Evolutionary conservation across 2,888 invertebrate species (phyloP).

Genomic region (Chamaedrilus cognettii): DNA sequence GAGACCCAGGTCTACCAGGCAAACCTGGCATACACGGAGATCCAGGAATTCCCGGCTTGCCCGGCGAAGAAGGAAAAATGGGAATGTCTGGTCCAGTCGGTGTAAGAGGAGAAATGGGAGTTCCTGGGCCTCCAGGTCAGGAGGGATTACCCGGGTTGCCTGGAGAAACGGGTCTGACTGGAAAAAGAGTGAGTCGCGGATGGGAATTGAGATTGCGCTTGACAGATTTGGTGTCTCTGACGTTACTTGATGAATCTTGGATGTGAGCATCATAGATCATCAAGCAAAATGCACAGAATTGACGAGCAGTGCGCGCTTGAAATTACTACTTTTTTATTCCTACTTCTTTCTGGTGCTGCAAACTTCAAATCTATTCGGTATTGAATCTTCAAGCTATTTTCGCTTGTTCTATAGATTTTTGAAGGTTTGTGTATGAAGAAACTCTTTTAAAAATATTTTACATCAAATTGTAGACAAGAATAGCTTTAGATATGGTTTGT

Average conservation of each 20-base stretch:
- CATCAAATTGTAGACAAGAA: no score
- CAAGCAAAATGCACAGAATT: no score
- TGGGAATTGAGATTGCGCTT: no score
- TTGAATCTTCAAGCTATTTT: no score
- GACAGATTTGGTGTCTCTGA: background rate
- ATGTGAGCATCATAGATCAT: background rate
- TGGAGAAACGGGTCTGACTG: slow-evolving; percentile 61
- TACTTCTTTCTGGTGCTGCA: no score
- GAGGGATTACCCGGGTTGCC: slow-evolving; percentile 77
- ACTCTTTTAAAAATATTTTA: no score
- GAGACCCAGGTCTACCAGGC: slow-evolving; percentile 65
- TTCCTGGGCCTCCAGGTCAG: slow-evolving; percentile 43
- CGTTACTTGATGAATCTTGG: background rate
- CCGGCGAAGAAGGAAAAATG: slow-evolving; percentile 69
- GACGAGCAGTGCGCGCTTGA: no score
- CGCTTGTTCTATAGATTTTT: no score
- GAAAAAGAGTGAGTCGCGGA: slow-evolving; percentile 21
- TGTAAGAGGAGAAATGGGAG: slow-evolving; percentile 80
- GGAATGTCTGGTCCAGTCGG: slow-evolving; percentile 80
- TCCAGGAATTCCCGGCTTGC: slow-evolving; percentile 69
- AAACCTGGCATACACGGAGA: slow-evolving; percentile 39
- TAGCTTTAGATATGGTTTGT: no score
- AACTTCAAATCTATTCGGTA: no score
- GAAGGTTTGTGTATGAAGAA: no score
- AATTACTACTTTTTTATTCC: no score